Evolutionary conservation across 2,888 invertebrate species (phyloP), one percentile per base, ranked within the genome.

Genomic region (Fissipunctia ypsillon): DNA sequence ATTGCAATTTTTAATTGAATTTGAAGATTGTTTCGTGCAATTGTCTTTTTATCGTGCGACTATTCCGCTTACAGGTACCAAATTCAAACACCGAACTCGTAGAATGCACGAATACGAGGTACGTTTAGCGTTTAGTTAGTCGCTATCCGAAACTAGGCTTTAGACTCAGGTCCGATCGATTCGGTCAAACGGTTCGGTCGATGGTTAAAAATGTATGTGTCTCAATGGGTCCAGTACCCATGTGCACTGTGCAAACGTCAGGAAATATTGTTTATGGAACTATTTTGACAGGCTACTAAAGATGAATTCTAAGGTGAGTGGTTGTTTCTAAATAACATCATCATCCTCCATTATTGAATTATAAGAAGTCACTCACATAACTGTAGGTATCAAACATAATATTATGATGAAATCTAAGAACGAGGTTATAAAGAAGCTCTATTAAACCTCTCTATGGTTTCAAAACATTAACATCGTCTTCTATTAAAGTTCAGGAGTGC

Each of bases 401-500:
- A 60, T 31, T 50, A n/a, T 5, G 43, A 38, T 48, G 28, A 48
- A 41, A 72, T 73, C 12, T 41, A 41, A 60, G 31, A 43, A 48
- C 16, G 25, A 6, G 22, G 16, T 9, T 60, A n/a, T 19, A 45
- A 50, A 48, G 45, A 63, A 74, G 31, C 31, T 54, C 16, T 48
- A 45, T 54, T 3, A 64, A 31, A 43, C n/a, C 16, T 12, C 19
- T 43, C 43, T 59, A 82, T 41, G 48, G 48, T 59, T 82, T 52
- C 54, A 78, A 69, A 78, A 73, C 38, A 43, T 69, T 60, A 73
- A 63, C 48, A 60, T 69, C 19, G n/a, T 64, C 41, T 57, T 56
- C 43, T 59, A 45, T 3, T 50, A 69, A 67, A 69, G 48, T 79
- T 61, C 38, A 54, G 59, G n/a, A 45, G 69, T 61, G 28, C 22